Percentiles rank a stretch among this genome's conserved stretches.
These are phyloP conservation scores for Gymnocheta viridis DNA, from an alignment of 2,888 invertebrate genomes.

Conservation along the genomic window DNA sequence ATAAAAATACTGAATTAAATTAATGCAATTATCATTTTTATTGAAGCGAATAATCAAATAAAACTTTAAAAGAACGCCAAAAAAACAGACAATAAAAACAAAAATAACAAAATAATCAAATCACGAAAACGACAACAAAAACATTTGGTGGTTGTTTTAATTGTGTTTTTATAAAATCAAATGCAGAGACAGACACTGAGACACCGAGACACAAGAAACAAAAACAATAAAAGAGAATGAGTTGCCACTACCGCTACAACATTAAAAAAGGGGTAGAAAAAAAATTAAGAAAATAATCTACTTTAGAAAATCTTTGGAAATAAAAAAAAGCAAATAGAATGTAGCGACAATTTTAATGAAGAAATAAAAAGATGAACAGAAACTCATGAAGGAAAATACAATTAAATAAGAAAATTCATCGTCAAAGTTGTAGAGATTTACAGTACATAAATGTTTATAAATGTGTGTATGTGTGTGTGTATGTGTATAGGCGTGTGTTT, in stretches of 20 bases:
- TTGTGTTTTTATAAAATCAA: conserved; percentile 45
- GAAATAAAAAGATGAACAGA: conserved; percentile 78
- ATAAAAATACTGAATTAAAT: conserved; percentile 40
- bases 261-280: conserved; percentile 54
- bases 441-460: too few species aligned
- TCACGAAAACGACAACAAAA: not conserved
- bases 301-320: conserved; percentile 76
- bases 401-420: conserved; percentile 12
- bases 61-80: conserved; percentile 14
- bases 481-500: conserved; percentile 25
- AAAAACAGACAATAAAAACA: conserved; percentile 18
- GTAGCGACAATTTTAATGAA: conserved; percentile 75
- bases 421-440: not conserved
- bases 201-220: conserved; percentile 66
- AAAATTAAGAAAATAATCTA: conserved; percentile 75
- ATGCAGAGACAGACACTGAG: conserved; percentile 56
- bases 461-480: conserved; percentile 25
- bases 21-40: conserved; percentile 73
- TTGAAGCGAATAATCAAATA: conserved; percentile 76
- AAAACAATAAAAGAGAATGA: conserved; percentile 1
- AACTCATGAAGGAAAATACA: conserved; percentile 69
- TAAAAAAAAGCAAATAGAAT: conserved; percentile 69
- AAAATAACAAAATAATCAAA: conserved; percentile 48
- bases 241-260: not conserved
- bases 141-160: conserved; percentile 57